phyloP scores from a whole-genome alignment of 2,797 vertebrate genomes.

The Enteromius trimaculatus region DNA sequence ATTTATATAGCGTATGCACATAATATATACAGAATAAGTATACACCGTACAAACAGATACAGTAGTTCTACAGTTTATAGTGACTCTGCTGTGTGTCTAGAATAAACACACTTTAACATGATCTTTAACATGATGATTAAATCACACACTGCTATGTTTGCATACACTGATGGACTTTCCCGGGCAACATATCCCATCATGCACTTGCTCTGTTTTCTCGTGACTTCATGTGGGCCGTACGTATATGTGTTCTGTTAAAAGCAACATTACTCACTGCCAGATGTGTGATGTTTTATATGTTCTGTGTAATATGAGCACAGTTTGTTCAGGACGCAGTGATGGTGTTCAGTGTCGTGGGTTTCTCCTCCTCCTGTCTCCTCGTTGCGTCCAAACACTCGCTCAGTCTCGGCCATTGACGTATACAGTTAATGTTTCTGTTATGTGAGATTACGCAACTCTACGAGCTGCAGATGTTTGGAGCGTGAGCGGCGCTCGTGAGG shows the following conservation, averaged over 20 bases:
- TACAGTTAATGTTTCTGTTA: slow-evolving; percentile 35
- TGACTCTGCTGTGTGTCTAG: not conserved
- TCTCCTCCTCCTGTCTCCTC: slow-evolving; percentile 11
- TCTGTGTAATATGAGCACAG: slow-evolving; percentile 39
- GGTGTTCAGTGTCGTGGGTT: slow-evolving; percentile 8
- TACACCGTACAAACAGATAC: too few relatives aligned
- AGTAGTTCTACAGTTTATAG: too few relatives aligned
- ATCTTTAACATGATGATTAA: too few relatives aligned
- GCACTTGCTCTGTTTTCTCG: not conserved
- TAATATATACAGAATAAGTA: too few relatives aligned
- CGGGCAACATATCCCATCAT: slow-evolving; percentile 17
- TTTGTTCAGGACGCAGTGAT: slow-evolving; percentile 42
- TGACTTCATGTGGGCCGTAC: not conserved
- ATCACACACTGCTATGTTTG: not conserved
- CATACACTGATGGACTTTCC: not conserved
- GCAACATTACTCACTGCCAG: slow-evolving; percentile 27
- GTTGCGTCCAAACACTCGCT: slow-evolving; percentile 6
- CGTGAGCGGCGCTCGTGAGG: not conserved
- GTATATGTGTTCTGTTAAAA: slow-evolving; percentile 34
- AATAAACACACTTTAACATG: not conserved
- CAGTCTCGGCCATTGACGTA: slow-evolving; percentile 46
- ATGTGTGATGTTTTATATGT: slow-evolving; percentile 41
- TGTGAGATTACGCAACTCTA: slow-evolving; percentile 57
- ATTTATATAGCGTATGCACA: too few relatives aligned
- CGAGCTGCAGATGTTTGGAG: slow-evolving; percentile 54